These are phyloP conservation scores for Dolichopus griseipennis DNA, from an alignment of 2,888 invertebrate species.

Conservation along the genomic window DNA sequence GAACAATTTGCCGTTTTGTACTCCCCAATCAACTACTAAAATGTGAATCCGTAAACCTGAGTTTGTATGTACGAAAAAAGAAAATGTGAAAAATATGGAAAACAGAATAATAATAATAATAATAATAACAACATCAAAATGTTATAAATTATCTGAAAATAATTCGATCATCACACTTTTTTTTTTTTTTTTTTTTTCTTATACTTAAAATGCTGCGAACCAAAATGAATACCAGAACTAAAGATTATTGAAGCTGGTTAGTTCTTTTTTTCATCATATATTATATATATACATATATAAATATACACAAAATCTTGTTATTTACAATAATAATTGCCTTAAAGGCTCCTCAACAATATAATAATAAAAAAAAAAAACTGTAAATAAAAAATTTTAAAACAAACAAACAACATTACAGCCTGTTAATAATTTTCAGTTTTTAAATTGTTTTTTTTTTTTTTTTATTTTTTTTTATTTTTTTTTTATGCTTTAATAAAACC, in stretches of 20 bases:
- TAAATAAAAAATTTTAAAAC: not conserved
- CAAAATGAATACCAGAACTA: not conserved
- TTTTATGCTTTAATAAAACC: too few relatives aligned
- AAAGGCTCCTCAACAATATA: not conserved
- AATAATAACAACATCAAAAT: too few relatives aligned
- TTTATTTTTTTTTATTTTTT: too few relatives aligned
- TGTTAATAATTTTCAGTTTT: not conserved
- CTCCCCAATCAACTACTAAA: too few relatives aligned
- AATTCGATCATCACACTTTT: not conserved
- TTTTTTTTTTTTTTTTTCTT: too few relatives aligned
- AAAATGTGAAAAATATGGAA: too few relatives aligned
- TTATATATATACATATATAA: not conserved
- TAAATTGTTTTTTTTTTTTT: not conserved
- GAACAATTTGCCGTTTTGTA: too few relatives aligned
- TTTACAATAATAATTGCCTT: not conserved
- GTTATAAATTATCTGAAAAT: not conserved
- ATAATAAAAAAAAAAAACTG: too few relatives aligned
- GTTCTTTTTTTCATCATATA: not conserved
- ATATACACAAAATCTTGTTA: not conserved
- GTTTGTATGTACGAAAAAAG: too few relatives aligned
- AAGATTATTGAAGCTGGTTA: not conserved
- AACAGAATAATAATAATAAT: too few relatives aligned
- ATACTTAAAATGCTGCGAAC: too few relatives aligned
- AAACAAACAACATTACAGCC: constrained; percentile 4
- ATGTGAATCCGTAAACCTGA: too few relatives aligned